These are phyloP conservation scores for Hololepta plana DNA, from an alignment of 2,888 invertebrate genomes.

Conservation along the genomic window DNA sequence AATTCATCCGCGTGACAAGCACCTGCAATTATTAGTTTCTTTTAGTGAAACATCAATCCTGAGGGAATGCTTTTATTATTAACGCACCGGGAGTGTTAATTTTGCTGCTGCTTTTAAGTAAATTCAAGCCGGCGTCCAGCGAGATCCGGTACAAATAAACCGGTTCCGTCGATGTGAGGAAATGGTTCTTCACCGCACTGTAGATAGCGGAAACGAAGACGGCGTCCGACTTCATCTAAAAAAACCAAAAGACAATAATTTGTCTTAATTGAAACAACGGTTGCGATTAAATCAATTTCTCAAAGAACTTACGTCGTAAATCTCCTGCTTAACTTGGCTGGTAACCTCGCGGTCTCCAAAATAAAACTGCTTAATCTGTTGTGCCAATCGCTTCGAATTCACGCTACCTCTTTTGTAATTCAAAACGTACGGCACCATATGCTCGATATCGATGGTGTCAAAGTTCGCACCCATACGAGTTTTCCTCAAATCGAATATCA, in stretches of 20 bases:
- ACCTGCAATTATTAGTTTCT: too few species aligned
- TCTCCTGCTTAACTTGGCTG: too few species aligned
- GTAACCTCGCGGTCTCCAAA: too few species aligned
- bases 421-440: too few species aligned
- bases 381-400: too few species aligned
- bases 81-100: conserved; percentile 5
- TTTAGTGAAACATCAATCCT: too few species aligned
- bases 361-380: too few species aligned
- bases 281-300: too few species aligned
- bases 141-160: conserved; percentile 12
- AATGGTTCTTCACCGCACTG: conserved; percentile 2
- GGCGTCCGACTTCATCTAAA: conserved; percentile 3
- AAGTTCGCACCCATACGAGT: not conserved
- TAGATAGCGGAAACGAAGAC: conserved; percentile 3
- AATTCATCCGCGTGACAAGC: conserved; percentile 11
- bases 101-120: conserved; percentile 8
- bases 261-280: not conserved
- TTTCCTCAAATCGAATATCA: conserved; percentile 16
- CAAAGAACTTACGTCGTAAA: too few species aligned
- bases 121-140: conserved; percentile 9
- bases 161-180: conserved; percentile 5
- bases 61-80: too few species aligned
- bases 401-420: too few species aligned
- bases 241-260: not conserved
- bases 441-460: not conserved